Conservation (phyloP, 2,113 vertebrate genomes). For the Pomatostomus ruficeps region DNA sequence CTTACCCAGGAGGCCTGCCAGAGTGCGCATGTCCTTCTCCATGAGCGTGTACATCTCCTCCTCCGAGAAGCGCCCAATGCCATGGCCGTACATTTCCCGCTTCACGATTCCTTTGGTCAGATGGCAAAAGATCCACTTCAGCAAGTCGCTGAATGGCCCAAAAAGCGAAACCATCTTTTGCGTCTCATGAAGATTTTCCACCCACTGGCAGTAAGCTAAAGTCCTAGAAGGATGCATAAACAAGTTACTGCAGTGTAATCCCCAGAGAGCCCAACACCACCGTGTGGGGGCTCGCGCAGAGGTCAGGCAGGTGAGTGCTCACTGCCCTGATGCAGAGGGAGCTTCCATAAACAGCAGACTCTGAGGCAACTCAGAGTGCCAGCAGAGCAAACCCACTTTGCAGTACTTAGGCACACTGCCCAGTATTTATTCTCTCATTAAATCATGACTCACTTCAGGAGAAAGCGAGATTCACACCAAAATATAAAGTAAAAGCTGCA, state of each 20-base stretch:
- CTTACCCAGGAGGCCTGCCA: constrained; percentile 90
- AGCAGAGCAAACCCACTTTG: background rate
- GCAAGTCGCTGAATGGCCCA: constrained; percentile 89
- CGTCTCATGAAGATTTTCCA: constrained; percentile 92
- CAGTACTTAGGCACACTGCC: background rate
- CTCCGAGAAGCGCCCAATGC: constrained; percentile 91
- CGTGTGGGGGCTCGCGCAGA: background rate
- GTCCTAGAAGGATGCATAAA: constrained; percentile 77
- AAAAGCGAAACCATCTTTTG: constrained; percentile 88
- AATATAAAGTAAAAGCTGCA: background rate
- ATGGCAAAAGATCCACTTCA: constrained; percentile 91
- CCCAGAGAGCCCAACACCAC: background rate
- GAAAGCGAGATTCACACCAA: background rate
- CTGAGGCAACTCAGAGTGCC: background rate
- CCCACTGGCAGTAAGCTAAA: constrained; percentile 95
- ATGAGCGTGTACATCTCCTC: constrained; percentile 93
- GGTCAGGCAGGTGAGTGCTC: background rate
- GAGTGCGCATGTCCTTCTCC: constrained; percentile 96
- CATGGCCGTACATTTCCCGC: constrained; percentile 94
- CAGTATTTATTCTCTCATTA: background rate
- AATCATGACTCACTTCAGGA: background rate
- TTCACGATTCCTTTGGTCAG: constrained; percentile 92
- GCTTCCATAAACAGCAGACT: background rate
- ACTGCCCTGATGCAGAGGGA: background rate
- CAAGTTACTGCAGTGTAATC: background rate